Evolutionary conservation across 2,888 invertebrate genomes (phyloP).

Genomic region (Lampropteryx suffumata): DNA sequence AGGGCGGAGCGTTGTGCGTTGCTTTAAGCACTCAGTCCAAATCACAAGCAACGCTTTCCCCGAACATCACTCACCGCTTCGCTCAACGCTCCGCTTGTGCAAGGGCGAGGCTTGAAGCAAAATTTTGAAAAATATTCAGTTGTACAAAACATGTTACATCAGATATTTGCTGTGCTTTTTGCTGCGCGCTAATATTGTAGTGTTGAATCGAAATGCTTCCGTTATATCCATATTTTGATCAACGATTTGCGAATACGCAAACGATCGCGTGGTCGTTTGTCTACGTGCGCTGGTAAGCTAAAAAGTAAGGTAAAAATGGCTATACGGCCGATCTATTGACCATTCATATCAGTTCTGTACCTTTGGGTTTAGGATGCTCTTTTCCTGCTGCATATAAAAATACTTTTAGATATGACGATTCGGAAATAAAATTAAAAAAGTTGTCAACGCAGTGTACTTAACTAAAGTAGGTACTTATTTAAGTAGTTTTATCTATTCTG

Average conservation of each 20-base stretch:
- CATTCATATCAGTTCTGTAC: conserved; percentile 19
- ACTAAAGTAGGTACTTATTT: too few relatives aligned
- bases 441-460: too few relatives aligned
- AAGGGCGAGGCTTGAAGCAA: conserved; percentile 19
- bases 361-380: conserved; percentile 24
- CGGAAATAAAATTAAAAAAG: background rate
- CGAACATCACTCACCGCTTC: conserved; percentile 6
- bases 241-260: background rate
- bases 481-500: too few relatives aligned
- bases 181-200: background rate
- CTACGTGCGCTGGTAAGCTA: conserved; percentile 11
- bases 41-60: background rate
- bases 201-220: background rate
- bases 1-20: conserved; percentile 16
- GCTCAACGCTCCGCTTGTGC: conserved; percentile 27
- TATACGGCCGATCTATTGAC: conserved; percentile 14
- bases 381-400: conserved; percentile 27
- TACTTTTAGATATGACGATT: conserved; percentile 9
- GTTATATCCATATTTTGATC: background rate
- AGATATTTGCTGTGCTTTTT: conserved; percentile 3
- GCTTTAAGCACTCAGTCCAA: conserved; percentile 2
- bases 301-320: conserved; percentile 10
- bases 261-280: background rate
- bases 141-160: background rate
- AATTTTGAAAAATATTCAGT: background rate